Evolutionary conservation across 2,888 invertebrate species (phyloP), one percentile per base, ranked within the genome.

Genomic region (Ophioninae sp.): DNA sequence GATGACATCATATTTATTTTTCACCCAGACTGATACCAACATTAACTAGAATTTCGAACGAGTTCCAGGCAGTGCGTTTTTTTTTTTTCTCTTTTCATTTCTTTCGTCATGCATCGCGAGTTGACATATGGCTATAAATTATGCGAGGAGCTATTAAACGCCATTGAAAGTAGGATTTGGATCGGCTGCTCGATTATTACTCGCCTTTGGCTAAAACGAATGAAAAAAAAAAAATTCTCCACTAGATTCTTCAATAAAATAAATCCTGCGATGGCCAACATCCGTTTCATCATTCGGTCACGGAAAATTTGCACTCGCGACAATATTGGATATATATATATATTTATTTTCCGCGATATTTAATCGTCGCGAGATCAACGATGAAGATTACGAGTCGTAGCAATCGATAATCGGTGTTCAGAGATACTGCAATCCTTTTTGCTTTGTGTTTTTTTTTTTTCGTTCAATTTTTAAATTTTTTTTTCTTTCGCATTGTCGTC

Each of bases 1-100:
- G 69, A 30, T 81, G 84, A 81, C 81, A 84, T 84, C 84, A 83
- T 76, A 61, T 62, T 68, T 73, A 76, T 76, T 84, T 75, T 61
- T 73, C 72, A 64, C 50, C 70, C 50, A 56, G 39, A 62, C 65
- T 21, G 17, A 41, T 65, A 56, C 39, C 30, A 59, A 77, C 57
- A 69, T 75, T 79, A 23, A 39, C 68, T 37, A 23, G 61, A 30
- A 73, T 72, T 39, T 2, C 23, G 41, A 10, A 23, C 39, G 2
- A 23, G 8, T 72, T 44, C 70, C 39, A 23, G 23, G 30, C 1
- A 37, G 56, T 6, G 8, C 37, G 13, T 17, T 13, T 50, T 50
- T 13, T 50, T 50, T 13, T 50, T 50, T 50, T 41, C 0, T 3
- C 50, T 39, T 78, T 64, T n/a, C 6, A 8, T 61, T 39, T 78